Evolutionary conservation across 2,797 vertebrate genomes (phyloP).

Genomic region (Pipistrellus kuhlii): DNA sequence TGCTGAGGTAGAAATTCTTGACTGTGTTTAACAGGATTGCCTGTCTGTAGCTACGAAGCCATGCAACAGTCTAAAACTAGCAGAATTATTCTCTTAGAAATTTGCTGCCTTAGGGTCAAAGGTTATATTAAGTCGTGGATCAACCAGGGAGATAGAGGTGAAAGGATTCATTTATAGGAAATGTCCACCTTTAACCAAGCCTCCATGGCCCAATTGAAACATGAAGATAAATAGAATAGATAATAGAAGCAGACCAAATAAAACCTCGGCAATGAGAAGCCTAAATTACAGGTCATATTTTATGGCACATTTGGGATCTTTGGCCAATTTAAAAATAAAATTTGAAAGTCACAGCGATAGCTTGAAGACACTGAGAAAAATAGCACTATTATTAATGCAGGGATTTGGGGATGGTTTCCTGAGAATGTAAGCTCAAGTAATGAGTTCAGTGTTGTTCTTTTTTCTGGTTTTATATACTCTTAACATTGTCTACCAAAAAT

Average conservation of each 20-base stretch:
- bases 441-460: not conserved
- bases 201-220: slow-evolving; percentile 18
- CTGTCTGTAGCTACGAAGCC: slow-evolving; percentile 13
- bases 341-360: slow-evolving; percentile 73
- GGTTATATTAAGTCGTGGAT: slow-evolving; percentile 58
- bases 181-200: slow-evolving; percentile 58
- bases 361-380: slow-evolving; percentile 17
- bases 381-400: slow-evolving; percentile 5
- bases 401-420: not conserved
- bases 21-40: not conserved
- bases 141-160: slow-evolving; percentile 40
- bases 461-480: slow-evolving; percentile 6
- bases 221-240: slow-evolving; percentile 66
- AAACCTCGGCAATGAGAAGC: slow-evolving; percentile 61
- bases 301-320: slow-evolving; percentile 53
- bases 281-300: slow-evolving; percentile 66
- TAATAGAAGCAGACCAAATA: slow-evolving; percentile 70
- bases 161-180: slow-evolving; percentile 64
- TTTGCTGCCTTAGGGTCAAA: slow-evolving; percentile 19
- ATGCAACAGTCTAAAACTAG: not conserved
- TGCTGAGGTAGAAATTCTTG: not conserved
- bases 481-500: not conserved
- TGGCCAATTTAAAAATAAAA: slow-evolving; percentile 67
- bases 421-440: not conserved
- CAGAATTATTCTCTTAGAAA: slow-evolving; percentile 45